Conservation (phyloP, 2,797 vertebrate species). For the Halcyon smyrnensis region DNA sequence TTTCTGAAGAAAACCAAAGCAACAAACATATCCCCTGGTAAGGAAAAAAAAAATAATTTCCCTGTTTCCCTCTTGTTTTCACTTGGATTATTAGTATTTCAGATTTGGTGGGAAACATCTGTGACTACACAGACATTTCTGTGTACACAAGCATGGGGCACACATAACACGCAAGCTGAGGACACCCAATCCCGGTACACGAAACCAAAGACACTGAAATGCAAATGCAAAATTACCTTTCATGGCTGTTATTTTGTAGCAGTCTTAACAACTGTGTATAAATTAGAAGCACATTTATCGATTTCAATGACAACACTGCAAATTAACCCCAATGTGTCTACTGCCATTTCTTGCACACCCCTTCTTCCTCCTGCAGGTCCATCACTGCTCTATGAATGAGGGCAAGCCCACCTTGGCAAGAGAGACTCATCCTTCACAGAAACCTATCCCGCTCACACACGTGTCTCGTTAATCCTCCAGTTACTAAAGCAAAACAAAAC, state of each 20-base stretch:
- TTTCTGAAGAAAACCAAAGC: not conserved
- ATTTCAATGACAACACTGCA: not conserved
- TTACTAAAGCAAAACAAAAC: not conserved
- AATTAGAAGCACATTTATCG: not conserved
- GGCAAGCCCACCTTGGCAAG: not conserved
- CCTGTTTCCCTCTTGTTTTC: not conserved
- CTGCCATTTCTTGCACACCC: not conserved
- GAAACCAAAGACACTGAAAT: not conserved
- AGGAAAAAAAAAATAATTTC: not conserved
- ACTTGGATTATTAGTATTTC: not conserved
- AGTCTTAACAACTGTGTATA: not conserved
- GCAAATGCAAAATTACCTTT: not conserved
- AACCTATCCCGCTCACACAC: not conserved
- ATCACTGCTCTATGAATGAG: not conserved
- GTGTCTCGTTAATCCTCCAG: not conserved
- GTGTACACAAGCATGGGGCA: not conserved
- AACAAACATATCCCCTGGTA: not conserved
- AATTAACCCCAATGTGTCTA: not conserved
- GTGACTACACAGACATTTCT: not conserved
- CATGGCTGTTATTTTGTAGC: not conserved
- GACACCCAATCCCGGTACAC: not conserved
- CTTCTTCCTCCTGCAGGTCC: not conserved
- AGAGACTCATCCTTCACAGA: not conserved
- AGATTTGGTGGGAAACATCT: not conserved
- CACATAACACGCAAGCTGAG: not conserved